Base-by-base conservation (phyloP, 2,113 vertebrate genomes). In the Stegastes partitus region DNA sequence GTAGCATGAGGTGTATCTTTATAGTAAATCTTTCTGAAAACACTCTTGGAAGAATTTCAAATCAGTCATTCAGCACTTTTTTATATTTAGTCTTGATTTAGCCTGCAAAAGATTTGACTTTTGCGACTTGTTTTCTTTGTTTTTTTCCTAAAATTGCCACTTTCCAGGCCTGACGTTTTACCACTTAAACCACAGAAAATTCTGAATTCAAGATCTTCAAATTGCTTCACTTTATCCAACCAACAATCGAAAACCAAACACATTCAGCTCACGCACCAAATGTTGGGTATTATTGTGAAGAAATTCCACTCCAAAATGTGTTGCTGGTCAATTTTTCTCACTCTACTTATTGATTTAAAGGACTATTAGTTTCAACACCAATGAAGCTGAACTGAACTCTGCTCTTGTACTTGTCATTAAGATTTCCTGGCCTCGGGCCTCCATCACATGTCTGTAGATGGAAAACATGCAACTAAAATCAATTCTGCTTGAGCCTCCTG, bases 371-470 rank as follows among this genome's bases (percentile, higher is more conserved):
- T 68, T 69, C 11, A 10, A 15, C 55, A 2, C 34, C 37, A 22
- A 34, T 61, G 21, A 25, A 19, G 18, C 47, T 25, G 44, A 11
- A 22, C 54, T 49, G 26, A 49, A 59, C 58, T 67, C 55, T 0
- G 1, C 67, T 45, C n/a, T 18, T 58, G 69, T 31, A 11, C 67
- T 68, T 62, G 72, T 81, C 54, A 77, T 55, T 39, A 34, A 65
- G 66, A 68, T 25, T 39, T 77, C 77, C 15, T 69, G 12, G 74
- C 65, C 62, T 69, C 72, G 4, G 42, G 47, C 31, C 3, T 18
- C 21, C 49, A 49, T 58, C 67, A 42, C 21, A 54, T 49, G 50
- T 53, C 62, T 59, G 31, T 15, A 11, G 21, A 44, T 47, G 16
- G 45, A 18, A 47, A 47, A 47, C 45, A 47, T 47, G 45, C 45